Evolutionary conservation across 2,888 invertebrate species (phyloP), one percentile per base, ranked within the genome.

Genomic region (Pachymerium ferrugineum): DNA sequence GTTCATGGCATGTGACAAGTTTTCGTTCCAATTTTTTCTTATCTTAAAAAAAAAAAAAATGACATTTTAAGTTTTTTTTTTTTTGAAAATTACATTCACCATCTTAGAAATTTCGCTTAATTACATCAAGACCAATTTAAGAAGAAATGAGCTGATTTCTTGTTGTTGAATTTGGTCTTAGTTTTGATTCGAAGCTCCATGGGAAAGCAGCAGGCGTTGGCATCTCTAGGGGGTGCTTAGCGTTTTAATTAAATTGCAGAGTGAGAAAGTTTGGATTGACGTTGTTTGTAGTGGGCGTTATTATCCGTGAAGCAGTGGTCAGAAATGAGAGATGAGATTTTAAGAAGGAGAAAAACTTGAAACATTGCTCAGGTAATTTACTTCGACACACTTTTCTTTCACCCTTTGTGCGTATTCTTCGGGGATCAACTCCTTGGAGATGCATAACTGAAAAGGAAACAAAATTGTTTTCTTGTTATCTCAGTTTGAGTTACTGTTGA

Each of bases 391-490:
- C 10, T 62, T 62, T 62, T 62, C 10, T 25, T 10, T 62, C 28
- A 10, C 25, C n/a, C 28, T 62, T 62, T 22, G 28, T 62, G 25
- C 1, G 28, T 62, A 62, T 62, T 25, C 62, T 62, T 25, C 25
- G 28, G 62, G 28, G 62, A 62, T 22, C 62, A 62, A 62, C 25
- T 62, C 62, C 62, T 62, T 62, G 25, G 62, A 62, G 62, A 62
- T 62, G 62, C 28, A 25, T 22, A 25, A 62, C 62, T 62, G 62
- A 62, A 62, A 62, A 62, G 12, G 47, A 12, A 62, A 28, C 28
- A 28, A 62, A 62, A 62, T 62, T 62, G 62, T 62, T 62, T 62
- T 62, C 62, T 62, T 62, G 62, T 62, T 62, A 62, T 62, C 62
- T 25, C 62, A 10, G 47, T 54, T 54, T 54, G 47, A 5, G 28